phyloP scores from a whole-genome alignment of 2,888 invertebrate species.

The Stomorhina lunata region DNA sequence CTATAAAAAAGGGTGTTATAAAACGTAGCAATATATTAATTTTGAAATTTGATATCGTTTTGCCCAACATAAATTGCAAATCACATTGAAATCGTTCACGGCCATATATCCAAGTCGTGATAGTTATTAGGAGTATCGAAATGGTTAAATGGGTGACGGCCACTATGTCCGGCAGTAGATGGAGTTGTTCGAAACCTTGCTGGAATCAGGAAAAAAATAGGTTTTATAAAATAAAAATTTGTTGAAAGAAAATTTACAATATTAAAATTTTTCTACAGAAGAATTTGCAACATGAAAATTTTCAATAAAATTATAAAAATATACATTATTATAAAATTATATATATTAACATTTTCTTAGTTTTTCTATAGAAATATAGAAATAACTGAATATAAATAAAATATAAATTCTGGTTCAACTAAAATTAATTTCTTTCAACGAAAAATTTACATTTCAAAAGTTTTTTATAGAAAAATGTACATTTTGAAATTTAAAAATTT shows the following conservation, averaged over 20 bases:
- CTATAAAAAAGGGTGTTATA: conserved; percentile 74
- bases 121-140: conserved; percentile 88
- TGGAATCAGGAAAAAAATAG: conserved; percentile 53
- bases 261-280: too few species aligned
- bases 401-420: too few species aligned
- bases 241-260: too few species aligned
- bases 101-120: conserved; percentile 92
- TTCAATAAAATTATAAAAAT: not conserved
- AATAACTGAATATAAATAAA: too few species aligned
- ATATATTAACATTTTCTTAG: too few species aligned
- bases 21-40: conserved; percentile 75
- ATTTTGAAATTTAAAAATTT: too few species aligned
- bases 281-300: too few species aligned
- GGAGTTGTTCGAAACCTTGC: conserved; percentile 75
- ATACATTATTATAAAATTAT: not conserved
- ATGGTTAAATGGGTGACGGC: conserved; percentile 78
- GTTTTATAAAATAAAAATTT: not conserved
- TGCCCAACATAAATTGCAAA: conserved; percentile 86
- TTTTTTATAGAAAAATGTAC: too few species aligned
- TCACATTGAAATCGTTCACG: conserved; percentile 84
- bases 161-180: conserved; percentile 72
- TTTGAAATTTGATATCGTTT: conserved; percentile 81
- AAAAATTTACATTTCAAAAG: too few species aligned
- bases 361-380: too few species aligned
- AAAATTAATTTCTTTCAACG: too few species aligned